A percentile compares a stretch with the other conserved stretches of the same genome.
Conservation (phyloP, 2,797 vertebrate species). For the Sylvia borin region DNA sequence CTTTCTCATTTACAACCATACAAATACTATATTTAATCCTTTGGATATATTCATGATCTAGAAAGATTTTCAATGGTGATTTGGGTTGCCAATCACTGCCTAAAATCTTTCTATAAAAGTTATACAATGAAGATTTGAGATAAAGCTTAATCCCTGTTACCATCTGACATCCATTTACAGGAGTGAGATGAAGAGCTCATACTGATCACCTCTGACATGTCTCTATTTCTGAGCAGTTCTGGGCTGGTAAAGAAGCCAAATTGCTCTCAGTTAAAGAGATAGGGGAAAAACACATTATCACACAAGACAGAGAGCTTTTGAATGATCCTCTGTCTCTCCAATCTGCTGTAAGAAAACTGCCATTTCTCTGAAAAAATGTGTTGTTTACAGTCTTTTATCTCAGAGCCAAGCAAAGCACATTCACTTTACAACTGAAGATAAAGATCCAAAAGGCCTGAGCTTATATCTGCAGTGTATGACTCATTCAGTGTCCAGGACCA, state of each 20-base stretch:
- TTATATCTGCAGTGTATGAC: conserved; percentile 16
- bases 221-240: neutral
- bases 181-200: neutral
- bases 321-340: neutral
- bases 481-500: conserved; percentile 31
- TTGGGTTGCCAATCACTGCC: neutral
- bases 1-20: neutral
- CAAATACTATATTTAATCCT: neutral
- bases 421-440: neutral
- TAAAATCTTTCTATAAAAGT: neutral
- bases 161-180: neutral
- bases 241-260: neutral
- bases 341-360: neutral
- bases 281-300: neutral
- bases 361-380: neutral
- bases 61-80: neutral
- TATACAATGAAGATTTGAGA: neutral
- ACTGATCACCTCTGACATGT: neutral
- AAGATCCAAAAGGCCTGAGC: neutral
- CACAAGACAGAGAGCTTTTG: neutral
- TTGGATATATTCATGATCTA: neutral
- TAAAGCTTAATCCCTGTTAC: neutral
- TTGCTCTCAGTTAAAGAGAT: neutral
- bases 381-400: conserved; percentile 45
- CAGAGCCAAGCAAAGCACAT: neutral